These are phyloP conservation scores for Nephrotoma appendiculata DNA, from an alignment of 2,888 invertebrate genomes.

Conservation along the genomic window DNA sequence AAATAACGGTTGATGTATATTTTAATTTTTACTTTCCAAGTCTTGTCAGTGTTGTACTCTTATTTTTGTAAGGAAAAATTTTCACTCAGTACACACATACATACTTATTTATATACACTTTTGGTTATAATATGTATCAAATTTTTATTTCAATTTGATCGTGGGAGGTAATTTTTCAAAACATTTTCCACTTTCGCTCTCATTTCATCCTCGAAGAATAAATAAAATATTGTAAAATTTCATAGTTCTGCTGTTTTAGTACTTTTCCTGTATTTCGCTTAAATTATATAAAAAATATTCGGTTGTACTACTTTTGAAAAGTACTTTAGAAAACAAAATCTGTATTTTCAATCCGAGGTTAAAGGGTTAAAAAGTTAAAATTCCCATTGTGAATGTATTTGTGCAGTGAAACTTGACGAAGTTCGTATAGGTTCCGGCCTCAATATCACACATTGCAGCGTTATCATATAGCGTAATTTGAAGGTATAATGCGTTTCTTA, in stretches of 20 bases:
- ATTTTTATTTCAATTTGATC: constrained; percentile 1
- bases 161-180: background rate
- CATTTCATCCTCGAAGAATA: background rate
- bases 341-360: background rate
- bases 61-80: background rate
- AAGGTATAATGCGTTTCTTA: too few species aligned
- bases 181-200: background rate
- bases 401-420: too few species aligned
- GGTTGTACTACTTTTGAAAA: background rate
- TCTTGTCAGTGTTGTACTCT: background rate
- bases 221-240: background rate
- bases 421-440: too few species aligned
- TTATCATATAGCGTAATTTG: too few species aligned
- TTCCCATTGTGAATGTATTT: too few species aligned
- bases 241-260: background rate
- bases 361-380: background rate
- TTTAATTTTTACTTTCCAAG: background rate
- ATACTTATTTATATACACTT: background rate
- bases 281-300: background rate
- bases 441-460: too few species aligned
- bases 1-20: background rate
- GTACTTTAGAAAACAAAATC: background rate
- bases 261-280: background rate
- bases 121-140: background rate
- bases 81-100: background rate